A percentile compares a stretch with the other conserved stretches of the same genome.
phyloP scores from a whole-genome alignment of 2,888 invertebrate genomes.

The Protophormia terraenovae region DNA sequence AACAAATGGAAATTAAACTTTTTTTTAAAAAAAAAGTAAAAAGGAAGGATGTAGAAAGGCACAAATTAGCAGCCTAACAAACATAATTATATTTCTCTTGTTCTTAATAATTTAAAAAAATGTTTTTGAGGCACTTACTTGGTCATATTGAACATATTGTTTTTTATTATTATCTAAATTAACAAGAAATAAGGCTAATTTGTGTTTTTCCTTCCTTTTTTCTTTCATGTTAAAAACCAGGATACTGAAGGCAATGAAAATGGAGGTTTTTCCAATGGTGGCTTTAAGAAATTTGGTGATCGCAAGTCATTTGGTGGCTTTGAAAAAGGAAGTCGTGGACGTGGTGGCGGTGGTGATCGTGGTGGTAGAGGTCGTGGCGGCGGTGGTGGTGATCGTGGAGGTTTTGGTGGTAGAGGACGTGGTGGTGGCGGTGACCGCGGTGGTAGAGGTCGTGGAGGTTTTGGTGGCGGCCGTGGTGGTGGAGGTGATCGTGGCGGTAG shows the following conservation, averaged over 20 bases:
- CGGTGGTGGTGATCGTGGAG: conserved; percentile 74
- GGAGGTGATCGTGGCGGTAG: conserved; percentile 71
- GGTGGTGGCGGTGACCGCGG: conserved; percentile 71
- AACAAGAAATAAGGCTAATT: conserved; percentile 77
- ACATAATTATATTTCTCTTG: conserved; percentile 6
- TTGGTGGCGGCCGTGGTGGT: conserved; percentile 71
- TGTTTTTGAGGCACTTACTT: conserved; percentile 75
- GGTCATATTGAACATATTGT: neutral
- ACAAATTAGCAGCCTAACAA: conserved; percentile 68
- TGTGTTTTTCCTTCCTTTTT: conserved; percentile 75
- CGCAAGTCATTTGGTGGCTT: conserved; percentile 80
- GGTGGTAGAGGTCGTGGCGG: conserved; percentile 71
- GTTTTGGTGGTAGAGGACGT: conserved; percentile 71
- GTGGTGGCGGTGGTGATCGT: conserved; percentile 76
- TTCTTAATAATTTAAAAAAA: conserved; percentile 24
- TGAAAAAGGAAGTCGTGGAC: conserved; percentile 70
- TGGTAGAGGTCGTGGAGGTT: conserved; percentile 71
- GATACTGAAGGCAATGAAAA: conserved; percentile 19
- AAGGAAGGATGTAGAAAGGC: conserved; percentile 52
- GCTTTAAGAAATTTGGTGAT: conserved; percentile 77
- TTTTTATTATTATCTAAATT: conserved; percentile 10
- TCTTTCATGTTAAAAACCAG: conserved; percentile 72
- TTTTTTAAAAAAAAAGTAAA: conserved; percentile 14
- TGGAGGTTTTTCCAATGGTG: conserved; percentile 73
- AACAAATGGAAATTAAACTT: neutral